Conservation (phyloP, 2,113 vertebrate genomes). For the Gallinago jamesoni region DNA sequence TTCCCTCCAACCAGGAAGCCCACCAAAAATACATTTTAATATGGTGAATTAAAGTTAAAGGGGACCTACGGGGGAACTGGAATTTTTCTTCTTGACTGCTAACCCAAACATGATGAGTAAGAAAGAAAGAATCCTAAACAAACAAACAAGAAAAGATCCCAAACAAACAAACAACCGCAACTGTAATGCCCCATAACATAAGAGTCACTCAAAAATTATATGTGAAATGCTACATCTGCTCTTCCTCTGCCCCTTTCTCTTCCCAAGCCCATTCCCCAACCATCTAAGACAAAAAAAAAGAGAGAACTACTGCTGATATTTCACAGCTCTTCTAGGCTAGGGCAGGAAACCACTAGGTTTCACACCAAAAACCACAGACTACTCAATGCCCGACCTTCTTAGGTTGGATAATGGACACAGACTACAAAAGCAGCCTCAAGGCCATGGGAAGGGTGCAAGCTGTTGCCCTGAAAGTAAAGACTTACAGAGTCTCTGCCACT, state of each 20-base stretch:
- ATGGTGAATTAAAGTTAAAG: neutral
- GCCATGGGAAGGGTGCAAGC: neutral
- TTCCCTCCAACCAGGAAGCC: neutral
- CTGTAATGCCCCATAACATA: conserved; percentile 55
- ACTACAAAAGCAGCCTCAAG: neutral
- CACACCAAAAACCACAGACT: neutral
- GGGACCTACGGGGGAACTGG: neutral
- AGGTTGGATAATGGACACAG: neutral
- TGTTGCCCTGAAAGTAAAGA: neutral
- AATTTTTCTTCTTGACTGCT: neutral
- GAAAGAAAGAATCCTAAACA: neutral
- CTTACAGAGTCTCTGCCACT: neutral
- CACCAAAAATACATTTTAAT: neutral
- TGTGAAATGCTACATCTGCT: conserved; percentile 60
- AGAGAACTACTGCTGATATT: neutral
- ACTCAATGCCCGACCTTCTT: neutral
- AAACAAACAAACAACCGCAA: neutral
- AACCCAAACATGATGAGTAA: neutral
- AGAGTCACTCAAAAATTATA: conserved; percentile 24
- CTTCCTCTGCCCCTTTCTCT: neutral
- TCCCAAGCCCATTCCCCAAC: neutral
- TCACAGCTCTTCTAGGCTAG: neutral
- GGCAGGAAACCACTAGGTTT: neutral
- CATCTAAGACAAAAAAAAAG: neutral
- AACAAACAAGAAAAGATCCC: neutral